phyloP scores from a whole-genome alignment of 35 echinoderm and acorn worm species.

The Chiridota heheva region DNA sequence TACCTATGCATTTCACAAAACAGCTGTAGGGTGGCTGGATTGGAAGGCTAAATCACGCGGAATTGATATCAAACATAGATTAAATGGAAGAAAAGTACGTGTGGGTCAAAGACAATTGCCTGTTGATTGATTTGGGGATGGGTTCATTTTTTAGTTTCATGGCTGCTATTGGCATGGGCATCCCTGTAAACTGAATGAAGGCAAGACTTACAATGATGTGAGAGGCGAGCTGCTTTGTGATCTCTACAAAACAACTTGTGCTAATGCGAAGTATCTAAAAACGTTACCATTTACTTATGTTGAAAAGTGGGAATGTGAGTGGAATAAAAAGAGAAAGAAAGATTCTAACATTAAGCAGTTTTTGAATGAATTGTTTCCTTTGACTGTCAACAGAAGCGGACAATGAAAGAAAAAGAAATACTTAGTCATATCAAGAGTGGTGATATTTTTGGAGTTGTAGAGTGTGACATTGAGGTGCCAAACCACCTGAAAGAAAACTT shows the following conservation, averaged over 20 bases:
- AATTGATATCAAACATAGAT: background rate
- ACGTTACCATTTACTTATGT: no score
- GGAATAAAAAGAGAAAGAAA: background rate
- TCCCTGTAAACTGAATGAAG: background rate
- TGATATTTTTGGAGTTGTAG: constrained; percentile 27
- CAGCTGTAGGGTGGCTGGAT: background rate
- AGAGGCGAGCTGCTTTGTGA: background rate
- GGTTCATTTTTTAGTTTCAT: background rate
- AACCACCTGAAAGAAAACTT: background rate
- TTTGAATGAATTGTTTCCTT: background rate
- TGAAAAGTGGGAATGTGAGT: constrained; percentile 24
- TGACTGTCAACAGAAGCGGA: background rate
- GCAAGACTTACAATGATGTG: background rate
- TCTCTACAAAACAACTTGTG: no score
- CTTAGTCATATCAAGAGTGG: background rate
- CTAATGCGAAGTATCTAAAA: background rate
- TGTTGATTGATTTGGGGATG: background rate
- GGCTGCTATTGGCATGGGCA: background rate
- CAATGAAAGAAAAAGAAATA: background rate
- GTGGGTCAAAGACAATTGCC: no score
- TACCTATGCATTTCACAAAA: constrained; percentile 11
- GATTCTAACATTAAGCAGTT: background rate
- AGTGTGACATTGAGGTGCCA: constrained; percentile 51
- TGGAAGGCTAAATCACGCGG: background rate
- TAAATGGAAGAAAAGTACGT: background rate